Conservation (phyloP, 2,113 vertebrate genomes). For the Ctenodactylus gundi region DNA sequence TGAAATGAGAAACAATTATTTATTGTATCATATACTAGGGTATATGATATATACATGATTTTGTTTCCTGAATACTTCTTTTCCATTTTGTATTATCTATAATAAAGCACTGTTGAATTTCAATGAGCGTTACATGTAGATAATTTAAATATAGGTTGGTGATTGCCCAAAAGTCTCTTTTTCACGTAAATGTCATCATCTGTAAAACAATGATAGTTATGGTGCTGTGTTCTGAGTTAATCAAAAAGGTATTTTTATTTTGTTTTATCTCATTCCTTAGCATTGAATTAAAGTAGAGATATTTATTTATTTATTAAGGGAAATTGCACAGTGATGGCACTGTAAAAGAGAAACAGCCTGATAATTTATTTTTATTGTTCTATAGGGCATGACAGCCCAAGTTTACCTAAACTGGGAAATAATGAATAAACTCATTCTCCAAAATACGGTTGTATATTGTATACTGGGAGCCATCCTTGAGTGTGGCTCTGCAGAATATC, state of each 20-base stretch:
- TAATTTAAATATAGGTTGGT: background rate
- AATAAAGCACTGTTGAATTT: conserved; percentile 9
- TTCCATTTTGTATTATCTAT: background rate
- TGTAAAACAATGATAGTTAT: background rate
- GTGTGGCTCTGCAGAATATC: background rate
- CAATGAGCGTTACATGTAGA: background rate
- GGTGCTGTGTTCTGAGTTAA: background rate
- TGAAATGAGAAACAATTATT: conserved; percentile 14
- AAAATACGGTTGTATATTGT: background rate
- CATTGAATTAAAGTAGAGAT: background rate
- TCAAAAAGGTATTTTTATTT: background rate
- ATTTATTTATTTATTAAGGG: conserved; percentile 26
- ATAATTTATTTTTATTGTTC: conserved; percentile 8
- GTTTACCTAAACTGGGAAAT: background rate
- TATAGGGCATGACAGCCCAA: background rate
- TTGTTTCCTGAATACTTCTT: background rate
- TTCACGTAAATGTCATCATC: background rate
- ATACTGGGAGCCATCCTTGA: background rate
- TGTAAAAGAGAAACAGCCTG: background rate
- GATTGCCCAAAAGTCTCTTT: background rate
- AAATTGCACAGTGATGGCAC: background rate
- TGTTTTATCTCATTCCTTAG: background rate
- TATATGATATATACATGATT: background rate
- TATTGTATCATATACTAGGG: background rate
- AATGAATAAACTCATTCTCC: background rate